Conservation (phyloP, 2,113 vertebrate genomes). For the Entelurus aequoreus region DNA sequence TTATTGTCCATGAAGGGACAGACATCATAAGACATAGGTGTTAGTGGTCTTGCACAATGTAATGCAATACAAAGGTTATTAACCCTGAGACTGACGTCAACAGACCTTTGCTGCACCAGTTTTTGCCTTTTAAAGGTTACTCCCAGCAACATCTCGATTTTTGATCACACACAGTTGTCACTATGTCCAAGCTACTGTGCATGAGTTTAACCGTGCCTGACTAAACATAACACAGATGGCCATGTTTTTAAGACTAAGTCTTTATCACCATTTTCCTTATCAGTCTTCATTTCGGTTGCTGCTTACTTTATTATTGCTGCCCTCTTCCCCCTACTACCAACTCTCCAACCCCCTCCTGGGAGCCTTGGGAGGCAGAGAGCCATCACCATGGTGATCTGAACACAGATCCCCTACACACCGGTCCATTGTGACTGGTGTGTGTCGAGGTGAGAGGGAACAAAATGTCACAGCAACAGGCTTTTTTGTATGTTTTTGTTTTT, state of each 20-base stretch:
- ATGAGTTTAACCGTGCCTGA: constrained; percentile 7
- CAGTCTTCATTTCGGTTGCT: constrained; percentile 27
- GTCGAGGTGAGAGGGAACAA: constrained; percentile 74
- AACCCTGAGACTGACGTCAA: constrained; percentile 64
- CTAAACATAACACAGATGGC: background rate
- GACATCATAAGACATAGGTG: constrained; percentile 42
- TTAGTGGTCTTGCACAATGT: constrained; percentile 43
- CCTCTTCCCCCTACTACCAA: constrained; percentile 13
- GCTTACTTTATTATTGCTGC: constrained; percentile 43
- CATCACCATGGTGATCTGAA: constrained; percentile 76
- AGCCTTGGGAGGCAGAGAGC: constrained; percentile 69
- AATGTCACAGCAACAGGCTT: constrained; percentile 79
- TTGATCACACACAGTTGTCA: constrained; percentile 24
- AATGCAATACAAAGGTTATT: constrained; percentile 63
- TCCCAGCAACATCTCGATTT: constrained; percentile 10
- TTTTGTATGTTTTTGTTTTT: constrained; percentile 75
- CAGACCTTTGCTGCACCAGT: constrained; percentile 24
- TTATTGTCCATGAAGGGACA: constrained; percentile 32
- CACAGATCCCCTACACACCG: constrained; percentile 67
- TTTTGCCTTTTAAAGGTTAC: constrained; percentile 66
- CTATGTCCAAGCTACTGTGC: constrained; percentile 9
- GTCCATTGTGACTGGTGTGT: constrained; percentile 71
- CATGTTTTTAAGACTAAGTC: constrained; percentile 22
- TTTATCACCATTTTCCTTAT: constrained; percentile 11
- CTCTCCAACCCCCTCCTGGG: constrained; percentile 50